These are phyloP conservation scores for Eulemur rubriventer DNA, from an alignment of 2,797 vertebrate species.

Conservation along the genomic window DNA sequence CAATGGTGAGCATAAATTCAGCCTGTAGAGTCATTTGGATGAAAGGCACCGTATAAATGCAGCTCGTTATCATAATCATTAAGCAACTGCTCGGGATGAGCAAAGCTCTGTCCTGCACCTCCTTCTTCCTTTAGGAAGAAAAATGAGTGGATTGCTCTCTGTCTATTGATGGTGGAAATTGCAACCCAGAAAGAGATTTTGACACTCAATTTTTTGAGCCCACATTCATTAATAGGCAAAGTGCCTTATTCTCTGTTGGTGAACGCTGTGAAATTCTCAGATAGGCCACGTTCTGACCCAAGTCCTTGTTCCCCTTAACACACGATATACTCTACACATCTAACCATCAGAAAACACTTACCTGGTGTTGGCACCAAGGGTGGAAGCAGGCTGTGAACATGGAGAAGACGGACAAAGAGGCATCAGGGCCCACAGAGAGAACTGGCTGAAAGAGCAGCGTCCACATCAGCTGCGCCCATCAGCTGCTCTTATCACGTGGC, in stretches of 20 bases:
- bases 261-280: not conserved
- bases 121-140: constrained; percentile 52
- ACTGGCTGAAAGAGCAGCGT: rapidly evolving
- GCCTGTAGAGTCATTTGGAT: not conserved
- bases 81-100: not conserved
- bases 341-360: not conserved
- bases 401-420: rapidly evolving
- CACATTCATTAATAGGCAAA: not conserved
- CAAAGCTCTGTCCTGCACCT: not conserved
- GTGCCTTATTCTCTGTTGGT: not conserved
- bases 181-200: not conserved
- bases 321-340: not conserved
- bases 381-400: rapidly evolving
- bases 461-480: rapidly evolving
- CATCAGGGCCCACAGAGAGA: rapidly evolving
- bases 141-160: constrained; percentile 41
- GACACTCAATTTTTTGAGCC: not conserved
- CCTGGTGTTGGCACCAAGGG: not conserved
- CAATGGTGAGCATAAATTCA: not conserved
- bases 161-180: not conserved
- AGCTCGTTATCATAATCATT: constrained; percentile 49
- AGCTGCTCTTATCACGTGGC: not conserved
- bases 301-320: not conserved
- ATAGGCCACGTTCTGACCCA: not conserved
- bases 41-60: not conserved